Conservation (phyloP, 2,888 invertebrate species). For the Lymantria dispar region DNA sequence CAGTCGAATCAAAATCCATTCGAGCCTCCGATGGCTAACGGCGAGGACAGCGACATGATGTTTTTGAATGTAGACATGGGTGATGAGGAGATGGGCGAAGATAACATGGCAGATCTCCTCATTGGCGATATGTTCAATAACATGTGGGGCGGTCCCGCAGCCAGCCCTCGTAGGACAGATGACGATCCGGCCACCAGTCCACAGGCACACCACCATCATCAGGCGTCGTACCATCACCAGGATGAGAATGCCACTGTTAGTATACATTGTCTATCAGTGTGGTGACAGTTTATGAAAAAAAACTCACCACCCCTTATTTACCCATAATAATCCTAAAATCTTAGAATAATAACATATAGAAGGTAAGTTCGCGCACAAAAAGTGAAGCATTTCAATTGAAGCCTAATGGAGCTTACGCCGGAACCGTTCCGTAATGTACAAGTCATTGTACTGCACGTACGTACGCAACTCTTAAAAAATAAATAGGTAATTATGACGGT, state of each 20-base stretch:
- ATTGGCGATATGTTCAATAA: conserved; percentile 88
- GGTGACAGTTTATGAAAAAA: too few relatives aligned
- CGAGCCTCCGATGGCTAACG: conserved; percentile 72
- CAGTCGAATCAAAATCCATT: conserved; percentile 74
- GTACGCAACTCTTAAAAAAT: too few relatives aligned
- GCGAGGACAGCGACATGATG: conserved; percentile 75
- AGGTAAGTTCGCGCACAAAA: too few relatives aligned
- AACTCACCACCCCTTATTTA: too few relatives aligned
- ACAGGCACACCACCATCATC: conserved; percentile 43
- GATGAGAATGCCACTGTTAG: conserved; percentile 43
- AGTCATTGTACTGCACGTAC: too few relatives aligned
- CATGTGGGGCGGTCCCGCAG: conserved; percentile 56
- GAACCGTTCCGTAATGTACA: too few relatives aligned
- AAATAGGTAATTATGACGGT: too few relatives aligned
- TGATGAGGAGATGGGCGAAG: conserved; percentile 84
- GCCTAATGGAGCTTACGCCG: too few relatives aligned
- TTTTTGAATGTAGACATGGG: conserved; percentile 71
- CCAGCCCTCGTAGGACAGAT: conserved; percentile 42
- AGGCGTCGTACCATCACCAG: conserved; percentile 39
- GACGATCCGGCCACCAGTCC: conserved; percentile 46
- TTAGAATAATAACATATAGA: too few relatives aligned
- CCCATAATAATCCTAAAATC: too few relatives aligned
- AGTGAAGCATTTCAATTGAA: too few relatives aligned
- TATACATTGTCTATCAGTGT: background rate
- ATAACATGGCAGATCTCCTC: conserved; percentile 84